Percentiles rank a stretch among this genome's conserved stretches.
Evolutionary conservation across 2,888 invertebrate species (phyloP).

Genomic region (Polydesmus complanatus): DNA sequence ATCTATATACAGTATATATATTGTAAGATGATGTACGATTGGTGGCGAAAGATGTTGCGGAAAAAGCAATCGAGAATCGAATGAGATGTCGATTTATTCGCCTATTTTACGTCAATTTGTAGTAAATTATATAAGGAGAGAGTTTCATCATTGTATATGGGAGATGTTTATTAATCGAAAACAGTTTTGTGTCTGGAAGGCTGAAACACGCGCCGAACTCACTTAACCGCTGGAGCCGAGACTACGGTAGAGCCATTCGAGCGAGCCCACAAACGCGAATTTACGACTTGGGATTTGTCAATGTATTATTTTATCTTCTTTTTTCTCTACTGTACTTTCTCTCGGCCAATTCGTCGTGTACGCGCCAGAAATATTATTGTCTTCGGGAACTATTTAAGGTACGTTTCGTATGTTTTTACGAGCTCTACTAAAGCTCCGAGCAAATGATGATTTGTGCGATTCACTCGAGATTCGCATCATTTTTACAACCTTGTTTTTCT

Average conservation of each 20-base stretch:
- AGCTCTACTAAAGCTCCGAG: not conserved
- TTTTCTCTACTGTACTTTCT: not conserved
- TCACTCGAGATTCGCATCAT: too few relatives aligned
- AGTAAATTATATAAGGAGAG: not conserved
- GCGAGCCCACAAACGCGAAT: not conserved
- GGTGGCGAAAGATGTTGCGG: not conserved
- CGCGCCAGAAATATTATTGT: not conserved
- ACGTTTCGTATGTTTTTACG: not conserved
- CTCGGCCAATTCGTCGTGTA: not conserved
- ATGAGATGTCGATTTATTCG: not conserved
- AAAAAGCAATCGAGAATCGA: not conserved
- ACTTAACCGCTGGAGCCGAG: too few relatives aligned
- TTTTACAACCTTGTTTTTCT: too few relatives aligned
- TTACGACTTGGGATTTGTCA: not conserved
- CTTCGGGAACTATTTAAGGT: not conserved
- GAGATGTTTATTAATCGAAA: not conserved
- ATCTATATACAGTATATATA: not conserved
- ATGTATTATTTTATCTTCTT: not conserved
- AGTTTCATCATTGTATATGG: not conserved
- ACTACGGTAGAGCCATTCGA: not conserved
- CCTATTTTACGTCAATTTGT: not conserved
- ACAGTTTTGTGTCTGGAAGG: not conserved
- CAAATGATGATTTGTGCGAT: not conserved
- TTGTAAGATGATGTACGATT: not conserved
- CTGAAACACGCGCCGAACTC: not conserved